Evolutionary conservation across 1,140 invertebrate genomes (phyloP), one percentile per base, ranked within the genome.

Genomic region (Brachionus rubens): DNA sequence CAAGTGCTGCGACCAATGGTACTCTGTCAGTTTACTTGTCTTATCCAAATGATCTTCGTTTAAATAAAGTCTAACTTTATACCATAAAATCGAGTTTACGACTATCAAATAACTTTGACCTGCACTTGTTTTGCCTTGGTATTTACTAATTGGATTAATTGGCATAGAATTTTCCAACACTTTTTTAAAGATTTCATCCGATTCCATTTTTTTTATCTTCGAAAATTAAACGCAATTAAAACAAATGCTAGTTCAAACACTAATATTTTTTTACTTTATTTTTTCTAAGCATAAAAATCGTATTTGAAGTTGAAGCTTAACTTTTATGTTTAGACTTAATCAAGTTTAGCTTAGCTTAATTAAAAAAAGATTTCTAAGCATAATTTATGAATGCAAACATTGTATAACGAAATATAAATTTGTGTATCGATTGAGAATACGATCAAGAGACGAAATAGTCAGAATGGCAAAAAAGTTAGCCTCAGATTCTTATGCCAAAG

Each of bases 1-100:
- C 26, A 10, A 0, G 26, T 50, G 48, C 16, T 50, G 48, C 12
- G 48, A 50, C 48, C 48, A 50, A 50, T 50, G 14, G 16, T 50
- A 19, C 5, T 50, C 47, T 21, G 47, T 50, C 24, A 50, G 24
- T 50, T 50, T 50, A 4, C 24, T 16, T 50, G 16, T 19, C 24
- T 50, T 50, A 50, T 50, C 47, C 47, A 50, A 50, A 50, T 50
- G 47, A 50, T 50, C 47, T 50, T 50, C 47, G 19, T 21, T 50
- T 16, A 50, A 50, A 50, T 19, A 50, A 50, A 50, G 16, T 50
- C 47, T 50, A 21, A 50, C 24, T 50, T 50, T 50, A 16, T 50
- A 50, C 47, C 47, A 50, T 21, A 50, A 50, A 19, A 50, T 50
- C 24, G 19, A 21, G 24, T 50, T 50, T 21, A 50, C 47, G 24